phyloP scores from a whole-genome alignment of 2,888 invertebrate genomes.

The Agrochola lota region DNA sequence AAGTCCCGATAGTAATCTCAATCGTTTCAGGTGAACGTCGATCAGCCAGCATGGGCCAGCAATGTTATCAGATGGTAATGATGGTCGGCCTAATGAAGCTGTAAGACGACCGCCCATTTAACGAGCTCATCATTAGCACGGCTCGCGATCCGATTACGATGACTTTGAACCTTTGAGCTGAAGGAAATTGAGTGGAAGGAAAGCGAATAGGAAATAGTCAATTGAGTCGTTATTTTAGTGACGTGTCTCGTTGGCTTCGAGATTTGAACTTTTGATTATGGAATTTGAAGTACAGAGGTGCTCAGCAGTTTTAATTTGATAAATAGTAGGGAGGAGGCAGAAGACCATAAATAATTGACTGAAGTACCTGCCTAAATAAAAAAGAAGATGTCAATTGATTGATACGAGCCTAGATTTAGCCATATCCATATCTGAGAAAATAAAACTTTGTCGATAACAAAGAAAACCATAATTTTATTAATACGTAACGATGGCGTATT shows the following conservation, averaged over 20 bases:
- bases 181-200: constrained; percentile 40
- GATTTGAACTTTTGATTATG: constrained; percentile 41
- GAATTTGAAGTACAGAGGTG: constrained; percentile 2
- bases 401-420: neutral
- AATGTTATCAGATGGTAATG: constrained; percentile 70
- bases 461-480: constrained; percentile 9
- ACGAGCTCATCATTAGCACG: constrained; percentile 73
- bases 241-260: constrained; percentile 24
- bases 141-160: constrained; percentile 65
- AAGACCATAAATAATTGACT: neutral
- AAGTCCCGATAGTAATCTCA: constrained; percentile 57
- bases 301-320: neutral
- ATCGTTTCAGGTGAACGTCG: constrained; percentile 57
- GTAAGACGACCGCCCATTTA: constrained; percentile 70
- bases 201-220: constrained; percentile 39
- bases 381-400: constrained; percentile 4
- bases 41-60: constrained; percentile 59
- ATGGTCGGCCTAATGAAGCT: constrained; percentile 75
- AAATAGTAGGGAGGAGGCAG: neutral
- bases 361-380: neutral
- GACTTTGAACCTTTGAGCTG: constrained; percentile 63
- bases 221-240: constrained; percentile 47
- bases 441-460: neutral
- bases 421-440: neutral
- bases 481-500: neutral